Base-by-base conservation (phyloP, 1,140 invertebrate genomes). In the Euwallacea fornicatus region DNA sequence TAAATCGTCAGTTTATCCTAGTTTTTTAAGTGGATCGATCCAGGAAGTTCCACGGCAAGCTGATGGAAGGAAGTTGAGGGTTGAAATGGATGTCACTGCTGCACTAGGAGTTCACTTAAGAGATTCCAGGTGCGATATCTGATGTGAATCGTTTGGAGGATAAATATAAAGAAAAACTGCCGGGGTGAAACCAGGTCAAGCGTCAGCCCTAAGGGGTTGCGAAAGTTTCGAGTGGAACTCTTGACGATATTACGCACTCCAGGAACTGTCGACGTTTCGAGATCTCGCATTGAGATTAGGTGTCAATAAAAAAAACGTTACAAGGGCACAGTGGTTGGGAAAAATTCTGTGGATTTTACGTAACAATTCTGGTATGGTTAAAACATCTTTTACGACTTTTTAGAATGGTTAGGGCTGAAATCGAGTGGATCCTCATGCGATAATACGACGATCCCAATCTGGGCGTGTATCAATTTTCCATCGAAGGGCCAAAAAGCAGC, bases 1-100 rank as follows among this genome's bases (percentile, higher is more conserved):
- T 66, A 66, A 66, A 66, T 66, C 41, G 65, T 66, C 65, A 66
- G 65, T 66, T 66, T 66, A 66, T 47, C 65, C 65, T 47, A 66
- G 65, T 66, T 66, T 56, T 15, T 7, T 6, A 54, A 53, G 7
- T 53, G 9, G 47, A 64, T 64, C 62, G 62, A 64, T 50, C 46
- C 46, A 50, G 46, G 7, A 50, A 50, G 2, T 50, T 50, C 46
- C 3, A 11, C n/a, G n/a, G n/a, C n/a, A n/a, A n/a, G n/a, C n/a
- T n/a, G n/a, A n/a, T n/a, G n/a, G n/a, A n/a, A 4, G 4, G 21
- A 33, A 33, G 21, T 4, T 33, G 21, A 33, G 21, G 46, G 46
- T 50, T 50, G 6, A 50, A 50, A 13, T 50, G 46, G n/a, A 15
- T 13, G 11, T 56, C 16, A n/a, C 9, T 50, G 46, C 46, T 11